Percentiles rank a stretch among this genome's conserved stretches.
Evolutionary conservation across 2,797 vertebrate species (phyloP).

Genomic region (Microchirus variegatus): DNA sequence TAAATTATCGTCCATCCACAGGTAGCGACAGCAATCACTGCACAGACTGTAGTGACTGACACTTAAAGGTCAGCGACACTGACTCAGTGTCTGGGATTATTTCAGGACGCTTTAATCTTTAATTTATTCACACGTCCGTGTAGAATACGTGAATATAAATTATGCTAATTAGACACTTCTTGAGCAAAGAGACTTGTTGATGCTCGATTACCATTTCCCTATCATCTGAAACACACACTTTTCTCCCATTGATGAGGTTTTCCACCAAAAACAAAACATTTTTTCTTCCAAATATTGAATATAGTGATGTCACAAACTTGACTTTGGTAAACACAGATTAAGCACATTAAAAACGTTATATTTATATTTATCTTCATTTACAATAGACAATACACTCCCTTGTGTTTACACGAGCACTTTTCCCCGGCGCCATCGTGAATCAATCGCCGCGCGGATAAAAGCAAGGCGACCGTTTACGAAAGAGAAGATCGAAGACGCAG

Average conservation of each 20-base stretch:
- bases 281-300: too few relatives aligned
- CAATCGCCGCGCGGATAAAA: constrained; percentile 8
- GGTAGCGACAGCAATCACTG: constrained; percentile 19
- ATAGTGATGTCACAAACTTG: constrained; percentile 28
- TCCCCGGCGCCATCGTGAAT: too few relatives aligned
- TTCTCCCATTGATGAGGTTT: constrained; percentile 3
- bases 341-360: too few relatives aligned
- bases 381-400: background rate
- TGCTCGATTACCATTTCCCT: background rate
- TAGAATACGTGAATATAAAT: background rate
- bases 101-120: background rate
- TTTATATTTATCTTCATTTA: too few relatives aligned
- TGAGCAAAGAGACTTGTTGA: background rate
- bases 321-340: constrained; percentile 9
- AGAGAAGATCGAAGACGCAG: too few relatives aligned
- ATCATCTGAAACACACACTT: constrained; percentile 1
- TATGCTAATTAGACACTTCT: background rate
- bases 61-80: too few relatives aligned
- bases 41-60: background rate
- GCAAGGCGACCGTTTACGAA: constrained; percentile 9
- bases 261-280: background rate
- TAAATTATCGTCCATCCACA: constrained; percentile 47
- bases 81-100: too few relatives aligned
- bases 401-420: constrained; percentile 15
- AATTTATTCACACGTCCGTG: background rate